A percentile compares a stretch with the other conserved stretches of the same genome.
These are phyloP conservation scores for Phalacrocorax pelagicus DNA, from an alignment of 2,113 vertebrate species.

Conservation along the genomic window DNA sequence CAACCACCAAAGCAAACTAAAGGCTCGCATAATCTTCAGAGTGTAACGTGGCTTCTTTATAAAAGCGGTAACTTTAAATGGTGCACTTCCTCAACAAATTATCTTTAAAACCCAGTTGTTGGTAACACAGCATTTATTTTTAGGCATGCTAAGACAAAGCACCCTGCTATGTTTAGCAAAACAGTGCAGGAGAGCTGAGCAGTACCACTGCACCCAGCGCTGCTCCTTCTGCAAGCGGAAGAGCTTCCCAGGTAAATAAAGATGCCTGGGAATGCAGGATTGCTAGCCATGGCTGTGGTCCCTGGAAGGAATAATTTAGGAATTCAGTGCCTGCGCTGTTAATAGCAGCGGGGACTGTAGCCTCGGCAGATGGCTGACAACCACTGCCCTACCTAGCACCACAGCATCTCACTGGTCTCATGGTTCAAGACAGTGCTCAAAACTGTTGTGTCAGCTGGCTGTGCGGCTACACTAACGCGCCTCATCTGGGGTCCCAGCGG, in stretches of 20 bases:
- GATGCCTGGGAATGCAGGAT: background rate
- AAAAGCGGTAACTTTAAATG: background rate
- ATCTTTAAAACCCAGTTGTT: background rate
- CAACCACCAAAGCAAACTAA: background rate
- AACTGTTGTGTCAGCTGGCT: background rate
- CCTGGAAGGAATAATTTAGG: background rate
- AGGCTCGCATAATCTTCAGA: rapidly evolving
- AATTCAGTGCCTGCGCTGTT: background rate
- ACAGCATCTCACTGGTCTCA: background rate
- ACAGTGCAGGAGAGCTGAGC: background rate
- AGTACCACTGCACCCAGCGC: background rate
- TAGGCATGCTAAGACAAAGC: background rate
- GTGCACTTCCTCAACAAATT: background rate
- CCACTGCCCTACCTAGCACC: background rate
- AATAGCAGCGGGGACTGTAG: background rate
- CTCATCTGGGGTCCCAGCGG: background rate
- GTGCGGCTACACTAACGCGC: background rate
- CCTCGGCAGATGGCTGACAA: background rate
- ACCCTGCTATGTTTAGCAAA: background rate
- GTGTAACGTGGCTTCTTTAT: background rate
- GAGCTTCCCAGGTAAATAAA: background rate
- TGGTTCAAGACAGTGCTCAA: background rate
- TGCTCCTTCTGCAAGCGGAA: background rate
- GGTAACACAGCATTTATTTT: background rate
- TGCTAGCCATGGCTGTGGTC: background rate